A percentile compares a stretch with the other conserved stretches of the same genome.
These are phyloP conservation scores for Saccostrea echinata DNA, from an alignment of 1,140 invertebrate genomes.

Conservation along the genomic window DNA sequence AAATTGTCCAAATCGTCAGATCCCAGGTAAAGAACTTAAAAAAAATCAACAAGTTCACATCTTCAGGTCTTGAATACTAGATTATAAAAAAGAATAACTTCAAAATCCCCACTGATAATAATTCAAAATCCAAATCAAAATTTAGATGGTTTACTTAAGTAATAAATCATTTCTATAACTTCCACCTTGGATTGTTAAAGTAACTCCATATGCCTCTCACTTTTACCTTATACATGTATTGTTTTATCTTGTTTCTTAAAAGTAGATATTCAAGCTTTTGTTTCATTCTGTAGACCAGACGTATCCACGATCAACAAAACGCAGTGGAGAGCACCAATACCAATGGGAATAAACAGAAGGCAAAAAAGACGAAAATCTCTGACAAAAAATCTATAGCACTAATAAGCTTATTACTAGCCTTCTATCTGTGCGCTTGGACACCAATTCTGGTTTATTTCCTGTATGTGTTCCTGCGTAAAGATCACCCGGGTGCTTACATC, in stretches of 20 bases:
- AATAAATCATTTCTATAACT: too few species aligned
- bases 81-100: too few species aligned
- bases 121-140: too few species aligned
- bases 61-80: too few species aligned
- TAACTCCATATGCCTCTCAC: too few species aligned
- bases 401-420: background rate
- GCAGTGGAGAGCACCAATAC: background rate
- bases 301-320: background rate
- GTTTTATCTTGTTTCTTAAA: too few species aligned
- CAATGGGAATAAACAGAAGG: background rate
- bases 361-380: background rate
- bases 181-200: too few species aligned
- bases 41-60: too few species aligned
- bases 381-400: conserved; percentile 8
- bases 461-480: background rate
- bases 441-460: conserved; percentile 17
- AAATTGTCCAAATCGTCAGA: background rate
- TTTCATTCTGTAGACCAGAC: background rate
- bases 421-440: conserved; percentile 5
- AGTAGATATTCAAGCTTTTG: background rate
- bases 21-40: background rate
- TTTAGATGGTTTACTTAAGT: too few species aligned
- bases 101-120: too few species aligned
- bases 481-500: background rate
- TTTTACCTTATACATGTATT: too few species aligned